phyloP scores from a whole-genome alignment of 2,888 invertebrate species.

The Euzophera pinguis region DNA sequence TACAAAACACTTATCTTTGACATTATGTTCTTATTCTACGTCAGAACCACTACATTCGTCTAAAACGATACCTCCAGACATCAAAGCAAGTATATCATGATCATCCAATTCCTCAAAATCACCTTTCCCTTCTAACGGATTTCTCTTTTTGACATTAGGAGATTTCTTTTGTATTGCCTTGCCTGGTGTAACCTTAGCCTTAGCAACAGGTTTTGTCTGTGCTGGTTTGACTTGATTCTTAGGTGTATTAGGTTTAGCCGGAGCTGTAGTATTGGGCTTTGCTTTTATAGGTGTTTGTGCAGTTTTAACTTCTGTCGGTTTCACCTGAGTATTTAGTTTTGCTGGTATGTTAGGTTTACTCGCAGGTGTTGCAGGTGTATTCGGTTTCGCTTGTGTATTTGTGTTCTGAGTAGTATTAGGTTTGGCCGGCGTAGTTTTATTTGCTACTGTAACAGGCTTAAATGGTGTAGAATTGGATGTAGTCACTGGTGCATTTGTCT shows the following conservation, averaged over 20 bases:
- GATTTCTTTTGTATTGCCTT: background rate
- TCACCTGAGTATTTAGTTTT: background rate
- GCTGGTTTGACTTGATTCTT: background rate
- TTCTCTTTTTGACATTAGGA: conserved; percentile 7
- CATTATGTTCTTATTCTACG: conserved; percentile 32
- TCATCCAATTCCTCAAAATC: conserved; percentile 59
- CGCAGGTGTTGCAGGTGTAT: background rate
- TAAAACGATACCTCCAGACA: conserved; percentile 57
- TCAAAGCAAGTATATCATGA: conserved; percentile 55
- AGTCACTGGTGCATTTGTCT: too few species aligned
- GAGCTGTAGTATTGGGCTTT: background rate
- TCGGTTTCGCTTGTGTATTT: background rate
- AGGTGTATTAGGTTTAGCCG: background rate
- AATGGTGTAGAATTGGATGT: too few species aligned
- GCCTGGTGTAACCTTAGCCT: background rate
- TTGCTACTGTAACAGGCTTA: background rate
- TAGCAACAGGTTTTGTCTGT: conserved; percentile 8
- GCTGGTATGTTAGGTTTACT: background rate
- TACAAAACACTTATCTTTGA: background rate
- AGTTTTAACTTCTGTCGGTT: background rate
- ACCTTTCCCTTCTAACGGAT: conserved; percentile 18
- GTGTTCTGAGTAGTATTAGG: background rate
- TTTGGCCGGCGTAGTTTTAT: background rate
- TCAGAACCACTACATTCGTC: conserved; percentile 65
- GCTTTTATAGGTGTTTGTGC: background rate